These are phyloP conservation scores for Drosophila repletoides DNA, from an alignment of 1,140 invertebrate species.

Conservation along the genomic window DNA sequence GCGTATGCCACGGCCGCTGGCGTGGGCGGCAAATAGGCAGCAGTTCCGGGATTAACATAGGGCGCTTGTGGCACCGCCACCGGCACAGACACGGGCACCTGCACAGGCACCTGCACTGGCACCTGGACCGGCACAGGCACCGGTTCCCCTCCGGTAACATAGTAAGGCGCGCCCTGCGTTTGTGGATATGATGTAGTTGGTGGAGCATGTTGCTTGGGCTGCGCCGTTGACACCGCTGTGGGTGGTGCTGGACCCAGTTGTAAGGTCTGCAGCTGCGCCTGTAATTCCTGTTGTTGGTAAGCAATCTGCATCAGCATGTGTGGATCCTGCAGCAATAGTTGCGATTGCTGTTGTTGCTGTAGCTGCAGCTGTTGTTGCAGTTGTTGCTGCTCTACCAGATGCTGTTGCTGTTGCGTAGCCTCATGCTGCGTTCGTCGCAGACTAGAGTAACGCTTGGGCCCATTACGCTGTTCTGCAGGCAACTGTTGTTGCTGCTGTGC, in stretches of 20 bases:
- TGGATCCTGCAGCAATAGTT: conserved; percentile 73
- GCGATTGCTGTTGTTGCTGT: conserved; percentile 61
- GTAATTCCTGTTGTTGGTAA: conserved; percentile 77
- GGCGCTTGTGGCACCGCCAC: conserved; percentile 52
- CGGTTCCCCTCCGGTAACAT: conserved; percentile 63
- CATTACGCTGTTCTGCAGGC: conserved; percentile 74
- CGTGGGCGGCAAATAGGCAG: conserved; percentile 62
- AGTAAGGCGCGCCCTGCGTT: conserved; percentile 81
- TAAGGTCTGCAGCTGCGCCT: conserved; percentile 71
- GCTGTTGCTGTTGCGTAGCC: conserved; percentile 77
- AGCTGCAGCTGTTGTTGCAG: conserved; percentile 63
- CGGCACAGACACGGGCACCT: conserved; percentile 39
- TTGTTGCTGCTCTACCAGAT: conserved; percentile 58
- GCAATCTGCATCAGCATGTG: conserved; percentile 77
- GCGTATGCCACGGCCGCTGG: conserved; percentile 65
- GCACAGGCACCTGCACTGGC: conserved; percentile 11
- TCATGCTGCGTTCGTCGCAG: conserved; percentile 84
- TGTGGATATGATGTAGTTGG: conserved; percentile 54
- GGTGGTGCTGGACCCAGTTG: conserved; percentile 55
- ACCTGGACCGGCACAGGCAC: conserved; percentile 43
- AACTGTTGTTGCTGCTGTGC: conserved; percentile 82
- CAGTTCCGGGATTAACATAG: conserved; percentile 58
- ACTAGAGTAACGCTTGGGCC: conserved; percentile 89
- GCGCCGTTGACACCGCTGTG: conserved; percentile 32
- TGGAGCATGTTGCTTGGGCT: conserved; percentile 50